Base-by-base conservation (phyloP, 2,113 vertebrate species). In the Cyanoramphus novaezelandiae region DNA sequence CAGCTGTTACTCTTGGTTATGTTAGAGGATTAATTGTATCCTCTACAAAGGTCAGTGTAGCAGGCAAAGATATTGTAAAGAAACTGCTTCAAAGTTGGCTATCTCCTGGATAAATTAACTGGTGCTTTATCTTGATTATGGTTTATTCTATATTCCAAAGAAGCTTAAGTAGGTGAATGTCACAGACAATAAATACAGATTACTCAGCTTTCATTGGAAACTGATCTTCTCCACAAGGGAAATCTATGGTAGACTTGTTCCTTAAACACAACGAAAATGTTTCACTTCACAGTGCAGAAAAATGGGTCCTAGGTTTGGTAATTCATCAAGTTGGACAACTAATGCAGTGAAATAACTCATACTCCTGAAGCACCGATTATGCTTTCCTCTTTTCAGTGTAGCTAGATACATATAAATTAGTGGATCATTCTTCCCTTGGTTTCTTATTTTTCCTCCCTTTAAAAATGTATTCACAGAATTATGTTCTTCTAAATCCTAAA, bases 81-180 rank as follows among this genome's bases (percentile, higher is more conserved):
- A 94, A 95, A 84, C 41, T 72, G 72, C 72, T 92, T 88, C 81
- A 88, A 65, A 92, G 81, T 97, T 88, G 13, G 24, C 33, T 96
- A 97, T 97, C 87, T 97, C 19, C 60, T 76, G 89, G 90, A 91
- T 80, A 97, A 97, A 95, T 96, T 91, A 97, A 92, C 49, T 78
- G 27, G 25, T 52, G 28, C 70, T 96, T 96, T 94, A 97, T 95
- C 86, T 95, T 94, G 84, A 96, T 97, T 95, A 83, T 70, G 23
- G 20, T 90, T 91, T 95, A 84, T 94, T 97, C 53, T 95, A 85
- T 92, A 88, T 83, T 95, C 80, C 74, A 95, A 90, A 91, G 92
- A 94, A 92, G 57, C 28, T 94, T 95, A 97, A 92, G 39, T 60
- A 62, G 47, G 52, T 94, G 63, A 97, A 95, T 88, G 28, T 37